Evolutionary conservation across 2,113 vertebrate species (phyloP).

Genomic region (Silurus asotus): DNA sequence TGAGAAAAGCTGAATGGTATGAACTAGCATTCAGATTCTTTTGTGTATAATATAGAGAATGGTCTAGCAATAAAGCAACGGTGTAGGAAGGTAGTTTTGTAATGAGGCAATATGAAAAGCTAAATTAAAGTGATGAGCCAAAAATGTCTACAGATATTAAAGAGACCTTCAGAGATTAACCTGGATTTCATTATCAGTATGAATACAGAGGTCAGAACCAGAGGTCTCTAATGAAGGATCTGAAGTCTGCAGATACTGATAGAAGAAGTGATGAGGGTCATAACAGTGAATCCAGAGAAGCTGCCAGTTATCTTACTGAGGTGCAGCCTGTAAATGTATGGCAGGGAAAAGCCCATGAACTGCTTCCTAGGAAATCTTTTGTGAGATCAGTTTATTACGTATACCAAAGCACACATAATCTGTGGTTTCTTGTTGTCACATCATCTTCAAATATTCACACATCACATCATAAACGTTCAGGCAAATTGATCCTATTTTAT

Average conservation of each 20-base stretch:
- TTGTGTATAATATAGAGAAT: neutral
- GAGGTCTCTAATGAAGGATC: neutral
- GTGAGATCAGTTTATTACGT: neutral
- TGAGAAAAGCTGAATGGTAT: neutral
- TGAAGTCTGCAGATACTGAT: neutral
- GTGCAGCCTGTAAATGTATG: neutral
- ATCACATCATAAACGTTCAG: neutral
- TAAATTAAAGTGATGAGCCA: neutral
- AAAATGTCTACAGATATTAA: neutral
- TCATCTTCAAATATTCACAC: neutral
- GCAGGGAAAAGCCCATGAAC: neutral
- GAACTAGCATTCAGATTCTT: neutral
- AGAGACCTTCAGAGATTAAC: neutral
- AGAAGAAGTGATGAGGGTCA: too few species aligned
- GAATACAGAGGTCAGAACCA: neutral
- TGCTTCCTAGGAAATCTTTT: neutral
- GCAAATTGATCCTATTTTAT: neutral
- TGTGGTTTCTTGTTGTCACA: neutral
- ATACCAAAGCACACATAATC: neutral
- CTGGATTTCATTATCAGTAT: neutral
- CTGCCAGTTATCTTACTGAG: neutral
- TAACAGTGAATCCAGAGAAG: neutral
- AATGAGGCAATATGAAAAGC: neutral
- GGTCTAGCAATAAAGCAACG: neutral
- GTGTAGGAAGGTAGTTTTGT: neutral